Evolutionary conservation across 2,797 vertebrate species (phyloP).

Genomic region (Fistularia tabacaria): DNA sequence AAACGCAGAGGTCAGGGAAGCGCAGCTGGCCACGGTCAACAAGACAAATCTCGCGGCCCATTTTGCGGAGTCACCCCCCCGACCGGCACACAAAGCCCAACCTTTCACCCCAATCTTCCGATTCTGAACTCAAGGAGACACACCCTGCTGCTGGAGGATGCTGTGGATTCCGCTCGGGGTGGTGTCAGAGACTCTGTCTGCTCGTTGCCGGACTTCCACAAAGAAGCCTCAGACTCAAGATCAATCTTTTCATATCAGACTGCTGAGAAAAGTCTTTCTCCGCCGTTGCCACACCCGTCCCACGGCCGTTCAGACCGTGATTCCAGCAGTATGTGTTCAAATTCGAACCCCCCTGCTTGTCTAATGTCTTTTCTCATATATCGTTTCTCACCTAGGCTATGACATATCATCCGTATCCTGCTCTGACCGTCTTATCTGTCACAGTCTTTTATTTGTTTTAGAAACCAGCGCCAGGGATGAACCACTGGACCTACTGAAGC

Average conservation of each 20-base stretch:
- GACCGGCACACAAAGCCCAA: constrained; percentile 16
- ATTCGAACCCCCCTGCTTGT: too few species aligned
- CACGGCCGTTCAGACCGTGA: background rate
- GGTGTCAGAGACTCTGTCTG: constrained; percentile 28
- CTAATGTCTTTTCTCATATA: too few species aligned
- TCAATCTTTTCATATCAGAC: constrained; percentile 35
- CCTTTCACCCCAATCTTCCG: constrained; percentile 26
- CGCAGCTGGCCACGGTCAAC: constrained; percentile 9
- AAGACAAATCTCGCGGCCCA: constrained; percentile 22
- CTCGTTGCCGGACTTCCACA: constrained; percentile 34
- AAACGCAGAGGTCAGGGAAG: constrained; percentile 36
- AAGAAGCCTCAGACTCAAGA: constrained; percentile 33
- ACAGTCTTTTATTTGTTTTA: constrained; percentile 23
- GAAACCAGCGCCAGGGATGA: constrained; percentile 55
- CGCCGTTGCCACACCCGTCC: constrained; percentile 15
- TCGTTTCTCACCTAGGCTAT: too few species aligned
- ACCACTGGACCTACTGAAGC: constrained; percentile 86
- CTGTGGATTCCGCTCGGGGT: constrained; percentile 9
- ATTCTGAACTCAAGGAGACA: constrained; percentile 43
- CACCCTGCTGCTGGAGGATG: constrained; percentile 57
- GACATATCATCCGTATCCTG: too few species aligned
- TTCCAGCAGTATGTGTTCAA: too few species aligned
- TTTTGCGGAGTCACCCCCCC: constrained; percentile 32
- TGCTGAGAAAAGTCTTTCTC: constrained; percentile 17
- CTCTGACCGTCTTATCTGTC: background rate